phyloP scores from a whole-genome alignment of 2,888 invertebrate genomes.

The Cryptus armator region DNA sequence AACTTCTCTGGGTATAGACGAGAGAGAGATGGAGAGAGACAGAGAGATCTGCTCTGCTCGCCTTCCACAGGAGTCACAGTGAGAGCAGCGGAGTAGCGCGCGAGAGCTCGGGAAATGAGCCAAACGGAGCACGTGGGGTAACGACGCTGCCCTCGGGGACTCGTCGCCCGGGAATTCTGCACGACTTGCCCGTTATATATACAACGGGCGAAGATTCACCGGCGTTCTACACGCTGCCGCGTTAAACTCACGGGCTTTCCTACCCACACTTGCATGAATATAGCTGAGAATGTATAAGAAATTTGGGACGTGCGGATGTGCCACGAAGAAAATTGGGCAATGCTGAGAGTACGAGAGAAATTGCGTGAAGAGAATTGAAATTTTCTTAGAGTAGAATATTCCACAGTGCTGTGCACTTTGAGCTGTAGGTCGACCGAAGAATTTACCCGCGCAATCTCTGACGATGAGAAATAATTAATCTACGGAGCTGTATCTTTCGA shows the following conservation, averaged over 20 bases:
- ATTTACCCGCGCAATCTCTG: not conserved
- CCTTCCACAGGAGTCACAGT: slow-evolving; percentile 24
- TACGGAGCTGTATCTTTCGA: not conserved
- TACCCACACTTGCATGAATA: slow-evolving; percentile 34
- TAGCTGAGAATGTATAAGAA: slow-evolving; percentile 7
- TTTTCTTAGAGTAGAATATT: slow-evolving; percentile 33
- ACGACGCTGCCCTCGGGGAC: slow-evolving; percentile 66
- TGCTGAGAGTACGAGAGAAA: slow-evolving; percentile 36
- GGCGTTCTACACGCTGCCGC: slow-evolving; percentile 43
- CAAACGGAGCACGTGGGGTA: slow-evolving; percentile 52
- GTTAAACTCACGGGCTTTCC: slow-evolving; percentile 48
- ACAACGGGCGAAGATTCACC: slow-evolving; percentile 53
- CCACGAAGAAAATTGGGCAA: slow-evolving; percentile 49
- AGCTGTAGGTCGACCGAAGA: not conserved
- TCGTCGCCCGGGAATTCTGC: slow-evolving; percentile 64
- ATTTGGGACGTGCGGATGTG: slow-evolving; percentile 8
- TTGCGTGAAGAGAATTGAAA: slow-evolving; percentile 59
- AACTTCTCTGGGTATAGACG: slow-evolving; percentile 50
- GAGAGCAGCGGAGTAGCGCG: slow-evolving; percentile 27
- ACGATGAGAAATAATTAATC: not conserved
- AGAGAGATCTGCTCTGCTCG: not conserved
- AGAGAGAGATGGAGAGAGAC: no score
- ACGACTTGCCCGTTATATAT: slow-evolving; percentile 63
- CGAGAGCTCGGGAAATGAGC: slow-evolving; percentile 52
- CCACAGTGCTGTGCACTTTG: not conserved